Evolutionary conservation across 1,140 invertebrate genomes (phyloP), one percentile per base, ranked within the genome.

Genomic region (Idris sp.): DNA sequence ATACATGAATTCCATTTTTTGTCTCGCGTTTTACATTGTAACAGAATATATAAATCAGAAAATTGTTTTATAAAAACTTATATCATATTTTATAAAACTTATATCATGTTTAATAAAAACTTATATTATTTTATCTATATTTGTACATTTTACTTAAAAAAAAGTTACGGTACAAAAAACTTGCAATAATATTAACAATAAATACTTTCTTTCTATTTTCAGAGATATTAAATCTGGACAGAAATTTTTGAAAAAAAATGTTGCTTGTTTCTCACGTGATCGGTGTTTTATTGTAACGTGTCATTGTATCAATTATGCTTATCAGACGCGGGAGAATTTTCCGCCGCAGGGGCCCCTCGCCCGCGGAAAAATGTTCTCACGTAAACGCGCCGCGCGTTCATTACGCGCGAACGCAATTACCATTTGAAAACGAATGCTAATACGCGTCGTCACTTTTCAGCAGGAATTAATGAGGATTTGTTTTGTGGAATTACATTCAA

Each of bases 381-480:
- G 65, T 76, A 61, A 61, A 49, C 44, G 31, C 59, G 41, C 19
- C 46, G 46, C 46, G 46, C 53, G 62, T 58, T 69, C 73, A 53
- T 69, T 71, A 56, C 73, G 65, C 26, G 61, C 48, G 14, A 44
- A 26, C 36, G 61, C 65, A 76, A 76, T 76, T 76, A 76, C 59
- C 73, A 76, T 76, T 65, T 71, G 65, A 76, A 76, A 76, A 76
- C 61, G 58, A 65, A 76, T 76, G 73, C 73, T 76, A 71, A 71
- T 76, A 65, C 59, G 51, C 72, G 59, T 75, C 73, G 72, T 68
- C 72, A 69, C 73, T 76, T 76, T 76, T 76, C 61, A 54, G 62
- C 28, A 30, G 19, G 62, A 67, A 67, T 67, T 74, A 74, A 67
- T 67, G 56, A 74, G 62, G 46, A 68, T 68, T 67, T 74, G 62